These are phyloP conservation scores for Gymnodraco acuticeps DNA, from an alignment of 2,797 vertebrate species.

Conservation along the genomic window DNA sequence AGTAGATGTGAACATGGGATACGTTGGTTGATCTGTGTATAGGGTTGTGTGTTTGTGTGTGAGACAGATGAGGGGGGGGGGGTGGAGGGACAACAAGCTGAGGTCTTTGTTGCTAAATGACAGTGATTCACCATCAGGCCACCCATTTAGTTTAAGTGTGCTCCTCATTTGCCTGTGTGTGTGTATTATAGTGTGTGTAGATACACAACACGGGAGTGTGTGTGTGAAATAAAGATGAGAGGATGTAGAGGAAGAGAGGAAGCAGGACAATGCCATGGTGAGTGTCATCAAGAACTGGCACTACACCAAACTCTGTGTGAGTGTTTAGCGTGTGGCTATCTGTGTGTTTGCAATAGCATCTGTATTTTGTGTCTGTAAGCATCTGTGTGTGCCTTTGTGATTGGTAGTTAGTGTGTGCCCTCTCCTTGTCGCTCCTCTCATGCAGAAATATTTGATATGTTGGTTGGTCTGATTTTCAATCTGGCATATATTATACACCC, in stretches of 20 bases:
- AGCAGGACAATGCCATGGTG: conserved; percentile 39
- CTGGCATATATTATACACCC: background rate
- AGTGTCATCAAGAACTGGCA: conserved; percentile 60
- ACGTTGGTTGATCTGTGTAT: conserved; percentile 21
- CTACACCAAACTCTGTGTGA: conserved; percentile 42
- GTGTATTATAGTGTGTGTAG: conserved; percentile 34
- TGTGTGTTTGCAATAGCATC: conserved; percentile 27
- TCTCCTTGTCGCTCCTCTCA: conserved; percentile 55
- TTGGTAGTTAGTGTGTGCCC: conserved; percentile 57
- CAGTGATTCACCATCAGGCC: conserved; percentile 74
- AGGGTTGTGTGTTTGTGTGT: conserved; percentile 22
- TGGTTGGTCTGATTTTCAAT: conserved; percentile 42
- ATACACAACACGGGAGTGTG: conserved; percentile 26
- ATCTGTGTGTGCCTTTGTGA: conserved; percentile 33
- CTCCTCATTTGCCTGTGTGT: conserved; percentile 57
- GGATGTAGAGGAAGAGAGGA: conserved; percentile 38
- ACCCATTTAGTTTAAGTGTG: conserved; percentile 74
- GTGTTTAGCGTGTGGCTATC: conserved; percentile 6
- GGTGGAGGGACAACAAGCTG: conserved; percentile 71
- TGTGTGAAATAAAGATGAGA: conserved; percentile 56
- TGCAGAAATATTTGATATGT: conserved; percentile 47
- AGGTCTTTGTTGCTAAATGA: conserved; percentile 81
- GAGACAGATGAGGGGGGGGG: conserved; percentile 34
- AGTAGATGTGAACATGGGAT: conserved; percentile 18
- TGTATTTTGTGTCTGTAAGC: conserved; percentile 24